These are phyloP conservation scores for Ornithorhynchus anatinus DNA, from an alignment of 2,113 vertebrate species.

Conservation along the genomic window DNA sequence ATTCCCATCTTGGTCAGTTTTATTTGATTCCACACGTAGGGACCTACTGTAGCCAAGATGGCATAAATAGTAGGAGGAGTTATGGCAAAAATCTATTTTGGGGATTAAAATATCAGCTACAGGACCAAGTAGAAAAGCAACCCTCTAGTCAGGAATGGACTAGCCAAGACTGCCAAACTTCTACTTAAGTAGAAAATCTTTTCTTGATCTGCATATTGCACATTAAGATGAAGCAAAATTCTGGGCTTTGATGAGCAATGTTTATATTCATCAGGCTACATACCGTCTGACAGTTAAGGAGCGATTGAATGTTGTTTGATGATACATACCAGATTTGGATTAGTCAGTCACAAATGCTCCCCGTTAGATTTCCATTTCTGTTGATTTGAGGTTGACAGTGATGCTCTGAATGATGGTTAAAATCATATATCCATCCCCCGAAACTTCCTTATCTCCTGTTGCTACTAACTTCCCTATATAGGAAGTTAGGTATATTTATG, in stretches of 20 bases:
- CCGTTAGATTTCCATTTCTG: background rate
- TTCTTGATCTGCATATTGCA: background rate
- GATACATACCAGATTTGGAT: background rate
- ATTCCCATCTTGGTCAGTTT: background rate
- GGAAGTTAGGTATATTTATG: no score
- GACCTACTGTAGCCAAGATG: background rate
- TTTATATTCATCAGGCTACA: background rate
- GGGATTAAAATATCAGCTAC: slow-evolving; percentile 34
- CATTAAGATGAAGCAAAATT: background rate
- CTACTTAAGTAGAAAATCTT: slow-evolving; percentile 8
- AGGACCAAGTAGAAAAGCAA: slow-evolving; percentile 33
- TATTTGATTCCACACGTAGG: background rate
- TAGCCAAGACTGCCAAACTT: background rate
- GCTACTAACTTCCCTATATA: no score
- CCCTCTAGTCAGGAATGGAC: background rate
- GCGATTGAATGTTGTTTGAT: background rate
- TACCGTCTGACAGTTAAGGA: background rate
- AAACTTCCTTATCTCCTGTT: no score
- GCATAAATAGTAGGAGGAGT: background rate
- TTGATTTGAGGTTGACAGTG: background rate
- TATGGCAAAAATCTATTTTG: background rate
- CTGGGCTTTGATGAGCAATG: background rate
- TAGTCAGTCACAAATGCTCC: background rate
- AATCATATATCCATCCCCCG: background rate
- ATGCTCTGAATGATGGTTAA: background rate